These are phyloP conservation scores for Araneus ventricosus DNA, from an alignment of 1,140 invertebrate genomes.

Conservation along the genomic window DNA sequence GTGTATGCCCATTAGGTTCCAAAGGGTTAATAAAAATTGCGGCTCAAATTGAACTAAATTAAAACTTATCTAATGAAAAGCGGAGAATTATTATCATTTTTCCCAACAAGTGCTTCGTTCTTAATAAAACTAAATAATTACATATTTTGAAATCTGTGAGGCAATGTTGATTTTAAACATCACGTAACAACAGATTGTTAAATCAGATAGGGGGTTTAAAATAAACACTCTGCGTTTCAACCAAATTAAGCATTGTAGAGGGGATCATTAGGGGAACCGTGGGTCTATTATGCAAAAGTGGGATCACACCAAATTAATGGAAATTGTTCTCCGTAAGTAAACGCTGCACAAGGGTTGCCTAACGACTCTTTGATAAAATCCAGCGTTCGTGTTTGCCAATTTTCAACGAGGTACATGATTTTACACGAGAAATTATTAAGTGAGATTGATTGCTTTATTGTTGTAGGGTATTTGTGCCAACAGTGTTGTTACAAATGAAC, in stretches of 20 bases:
- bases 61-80: no score
- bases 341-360: background rate
- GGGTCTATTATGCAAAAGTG: background rate
- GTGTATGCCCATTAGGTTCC: no score
- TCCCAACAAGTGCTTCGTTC: no score
- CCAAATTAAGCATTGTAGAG: background rate
- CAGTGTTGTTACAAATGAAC: background rate
- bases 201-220: background rate
- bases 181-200: background rate
- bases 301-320: constrained; percentile 4
- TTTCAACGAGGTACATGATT: background rate
- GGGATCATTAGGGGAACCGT: background rate
- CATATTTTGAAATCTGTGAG: no score
- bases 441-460: background rate
- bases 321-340: background rate
- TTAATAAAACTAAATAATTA: no score
- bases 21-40: no score
- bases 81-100: no score
- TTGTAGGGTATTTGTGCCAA: background rate
- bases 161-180: background rate
- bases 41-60: no score
- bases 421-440: background rate
- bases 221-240: constrained; percentile 3
- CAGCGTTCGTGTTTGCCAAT: background rate
- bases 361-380: constrained; percentile 7